These are phyloP conservation scores for Mirza zaza DNA, from an alignment of 2,113 vertebrate species.

Conservation along the genomic window DNA sequence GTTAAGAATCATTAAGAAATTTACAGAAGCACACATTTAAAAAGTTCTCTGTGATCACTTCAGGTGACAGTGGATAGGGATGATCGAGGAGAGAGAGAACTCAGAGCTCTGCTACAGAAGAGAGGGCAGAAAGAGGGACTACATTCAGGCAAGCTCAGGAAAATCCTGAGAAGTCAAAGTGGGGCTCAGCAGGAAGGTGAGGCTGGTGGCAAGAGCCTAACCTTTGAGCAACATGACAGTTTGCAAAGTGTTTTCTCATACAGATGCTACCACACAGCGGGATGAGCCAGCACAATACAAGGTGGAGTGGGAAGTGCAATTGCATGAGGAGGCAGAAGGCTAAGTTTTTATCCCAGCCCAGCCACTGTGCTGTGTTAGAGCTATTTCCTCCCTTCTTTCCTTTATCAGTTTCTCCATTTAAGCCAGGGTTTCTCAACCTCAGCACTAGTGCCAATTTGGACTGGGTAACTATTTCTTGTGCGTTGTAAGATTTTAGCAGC, in stretches of 20 bases:
- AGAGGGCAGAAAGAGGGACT: background rate
- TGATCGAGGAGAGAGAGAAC: background rate
- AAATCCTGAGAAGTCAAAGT: background rate
- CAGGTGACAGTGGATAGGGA: too few relatives aligned
- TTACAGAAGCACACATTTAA: background rate
- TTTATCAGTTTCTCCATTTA: background rate
- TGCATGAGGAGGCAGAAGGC: background rate
- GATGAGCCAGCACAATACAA: accelerated
- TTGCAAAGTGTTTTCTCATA: background rate
- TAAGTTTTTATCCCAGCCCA: background rate
- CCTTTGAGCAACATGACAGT: background rate
- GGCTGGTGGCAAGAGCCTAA: background rate
- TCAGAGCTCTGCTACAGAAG: background rate
- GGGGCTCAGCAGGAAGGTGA: background rate
- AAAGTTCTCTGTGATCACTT: background rate
- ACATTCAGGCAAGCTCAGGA: background rate
- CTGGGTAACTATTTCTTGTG: background rate
- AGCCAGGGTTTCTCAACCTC: background rate
- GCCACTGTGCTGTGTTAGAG: background rate
- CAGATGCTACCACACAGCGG: accelerated
- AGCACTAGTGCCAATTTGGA: background rate
- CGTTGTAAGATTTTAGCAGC: background rate
- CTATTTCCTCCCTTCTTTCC: background rate
- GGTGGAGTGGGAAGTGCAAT: background rate
- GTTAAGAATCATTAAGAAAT: background rate